phyloP scores from a whole-genome alignment of 2,888 invertebrate species.

The Abscondita cerata region DNA sequence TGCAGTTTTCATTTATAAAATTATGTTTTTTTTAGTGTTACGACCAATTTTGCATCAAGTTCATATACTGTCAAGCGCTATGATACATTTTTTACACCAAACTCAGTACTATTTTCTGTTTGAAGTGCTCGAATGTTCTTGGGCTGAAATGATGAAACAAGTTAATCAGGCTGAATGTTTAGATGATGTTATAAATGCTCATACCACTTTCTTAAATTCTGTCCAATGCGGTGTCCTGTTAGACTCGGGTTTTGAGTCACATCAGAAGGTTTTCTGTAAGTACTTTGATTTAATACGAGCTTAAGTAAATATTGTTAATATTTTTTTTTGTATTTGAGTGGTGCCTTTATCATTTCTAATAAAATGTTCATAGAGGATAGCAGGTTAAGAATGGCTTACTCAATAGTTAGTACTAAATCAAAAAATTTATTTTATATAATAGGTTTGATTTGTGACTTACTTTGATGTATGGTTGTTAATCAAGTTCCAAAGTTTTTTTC shows the following conservation, averaged over 20 bases:
- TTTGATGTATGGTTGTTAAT: too few species aligned
- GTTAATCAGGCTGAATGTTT: constrained; percentile 81
- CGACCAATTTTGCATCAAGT: constrained; percentile 78
- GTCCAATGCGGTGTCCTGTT: constrained; percentile 86
- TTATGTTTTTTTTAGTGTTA: constrained; percentile 66
- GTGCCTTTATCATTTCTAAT: too few species aligned
- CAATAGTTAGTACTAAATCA: too few species aligned
- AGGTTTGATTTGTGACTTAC: too few species aligned
- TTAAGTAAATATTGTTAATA: too few species aligned
- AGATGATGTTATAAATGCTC: constrained; percentile 87
- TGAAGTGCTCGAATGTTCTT: constrained; percentile 90
- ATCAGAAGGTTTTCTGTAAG: constrained; percentile 24
- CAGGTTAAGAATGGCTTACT: too few species aligned
- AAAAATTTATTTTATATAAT: too few species aligned
- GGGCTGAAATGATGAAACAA: constrained; percentile 83
- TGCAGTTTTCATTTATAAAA: not conserved
- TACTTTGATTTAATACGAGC: too few species aligned
- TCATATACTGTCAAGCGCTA: constrained; percentile 81
- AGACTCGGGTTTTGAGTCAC: constrained; percentile 71
- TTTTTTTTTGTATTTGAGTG: too few species aligned
- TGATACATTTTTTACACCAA: constrained; percentile 86
- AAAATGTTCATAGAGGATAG: too few species aligned
- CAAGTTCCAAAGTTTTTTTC: too few species aligned
- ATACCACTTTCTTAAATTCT: constrained; percentile 81
- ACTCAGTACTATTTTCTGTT: constrained; percentile 95